Evolutionary conservation across 2,888 invertebrate genomes (phyloP), one percentile per base, ranked within the genome.

Genomic region (Cynaeus angustus): DNA sequence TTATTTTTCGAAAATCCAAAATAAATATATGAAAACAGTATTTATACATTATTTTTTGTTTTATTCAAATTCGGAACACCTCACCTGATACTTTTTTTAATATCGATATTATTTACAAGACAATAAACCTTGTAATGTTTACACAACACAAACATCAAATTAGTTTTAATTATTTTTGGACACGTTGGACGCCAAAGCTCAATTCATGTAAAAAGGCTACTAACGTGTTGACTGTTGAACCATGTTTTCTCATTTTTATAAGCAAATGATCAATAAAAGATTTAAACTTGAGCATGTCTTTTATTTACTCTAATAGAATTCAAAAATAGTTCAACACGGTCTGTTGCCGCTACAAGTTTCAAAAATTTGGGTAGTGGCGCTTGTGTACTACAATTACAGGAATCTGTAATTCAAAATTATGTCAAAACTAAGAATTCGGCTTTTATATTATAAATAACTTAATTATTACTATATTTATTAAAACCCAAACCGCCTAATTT

Each of bases 11-110:
- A 38, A 59, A 50, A 67, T 38, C 43, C 48, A 50, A 72, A 69
- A 61, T 61, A 68, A 66, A 73, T 64, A 73, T 73, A 68, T 71
- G 66, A 68, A 73, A 68, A 66, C 72, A 64, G 66, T 71, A 71
- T 73, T 73, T 71, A 71, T 73, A 71, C 52, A 71, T 59, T 61
- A 50, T 53, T 71, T 56, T 71, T 73, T 53, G 70, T 73, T 73
- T 72, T 62, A 72, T 66, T 72, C 62, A 48, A 66, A 38, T 16
- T 48, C 14, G 13, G 38, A 13, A 65, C 69, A 68, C 62, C 68
- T 65, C 10, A 52, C 45, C 37, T 13, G 30, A 58, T 12, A 56
- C 41, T 26, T 41, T 53, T 26, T 53, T 37, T 46, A 2, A 9
- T 21, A 9, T n/a, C 14, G 56, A 46, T 66, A 14, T 62, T 62